Percentiles rank a stretch among this genome's conserved stretches.
Conservation (phyloP, 1,140 invertebrate species). For the Myzus persicae region DNA sequence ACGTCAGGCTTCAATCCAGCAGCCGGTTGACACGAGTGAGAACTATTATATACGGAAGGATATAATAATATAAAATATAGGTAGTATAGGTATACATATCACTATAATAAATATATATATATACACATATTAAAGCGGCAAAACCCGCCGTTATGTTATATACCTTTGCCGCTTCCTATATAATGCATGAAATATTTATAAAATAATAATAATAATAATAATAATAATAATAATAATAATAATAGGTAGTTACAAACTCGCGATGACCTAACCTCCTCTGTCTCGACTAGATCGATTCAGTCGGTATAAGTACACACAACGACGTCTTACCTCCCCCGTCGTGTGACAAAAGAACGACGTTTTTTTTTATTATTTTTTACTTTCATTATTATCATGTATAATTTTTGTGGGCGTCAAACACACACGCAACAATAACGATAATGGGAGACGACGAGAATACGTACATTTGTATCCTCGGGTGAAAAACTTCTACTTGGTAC, state of each 20-base stretch:
- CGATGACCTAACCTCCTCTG: slow-evolving; percentile 21
- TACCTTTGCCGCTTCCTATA: neutral
- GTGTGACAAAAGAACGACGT: slow-evolving; percentile 31
- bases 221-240: slow-evolving; percentile 54
- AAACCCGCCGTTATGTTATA: neutral
- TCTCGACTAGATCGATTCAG: neutral
- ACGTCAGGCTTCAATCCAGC: slow-evolving; percentile 47
- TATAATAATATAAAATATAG: neutral
- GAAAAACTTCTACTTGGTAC: neutral
- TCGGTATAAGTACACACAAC: neutral
- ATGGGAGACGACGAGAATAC: neutral
- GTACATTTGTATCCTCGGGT: slow-evolving; percentile 21
- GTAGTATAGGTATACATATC: neutral
- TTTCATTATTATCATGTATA: neutral
- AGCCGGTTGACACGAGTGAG: slow-evolving; percentile 40
- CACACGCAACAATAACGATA: slow-evolving; percentile 3
- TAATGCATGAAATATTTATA: slow-evolving; percentile 42
- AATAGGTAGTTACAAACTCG: slow-evolving; percentile 4
- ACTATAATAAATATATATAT: neutral
- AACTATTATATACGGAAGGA: neutral
- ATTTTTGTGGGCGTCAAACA: slow-evolving; percentile 40
- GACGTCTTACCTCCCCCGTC: neutral
- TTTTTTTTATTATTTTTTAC: neutral
- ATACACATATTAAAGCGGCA: neutral
- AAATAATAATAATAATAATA: slow-evolving; percentile 52